Base-by-base conservation (phyloP, 2,888 invertebrate genomes). In the Melangyna quadrimaculata region DNA sequence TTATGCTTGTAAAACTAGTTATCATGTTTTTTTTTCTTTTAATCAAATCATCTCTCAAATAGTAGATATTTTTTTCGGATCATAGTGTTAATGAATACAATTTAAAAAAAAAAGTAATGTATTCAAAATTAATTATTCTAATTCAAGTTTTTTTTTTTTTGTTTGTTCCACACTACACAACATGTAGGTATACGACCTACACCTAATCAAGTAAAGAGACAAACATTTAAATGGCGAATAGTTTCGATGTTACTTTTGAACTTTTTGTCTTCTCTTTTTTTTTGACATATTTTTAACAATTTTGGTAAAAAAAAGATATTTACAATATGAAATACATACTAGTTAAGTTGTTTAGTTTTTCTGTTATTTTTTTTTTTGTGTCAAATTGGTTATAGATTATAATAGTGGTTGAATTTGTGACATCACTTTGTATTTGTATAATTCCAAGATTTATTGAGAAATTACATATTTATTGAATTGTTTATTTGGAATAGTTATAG, bases 1-100 rank as follows among this genome's bases (percentile, higher is more conserved):
- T 79, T 74, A 74, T 79, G 57, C 63, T 79, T 71, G 75, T 74
- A 70, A 79, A 71, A 74, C 83, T 79, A 71, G 79, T 83, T 83
- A 59, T 59, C 22, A 1, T 35, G 19, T 22, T 59, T 5, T 19
- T 10, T 27, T 57, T 32, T 27, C 1, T 24, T 57, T 59, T 40
- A 29, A 37, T 29, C 67, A 48, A 67, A 67, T 12, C 35, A 63
- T 61, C 40, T 61, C 40, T n/a, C 8, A 24, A 61, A 61, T 43
- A 63, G 43, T 63, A 2, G n/a, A n/a, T n/a, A n/a, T n/a, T 59
- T 37, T 59, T 22, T 57, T 35, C 22, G 6, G 9, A 24, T 8
- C 8, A 27, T 17, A 59, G 19, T n/a, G 4, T 19, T 59, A 24
- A 37, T 24, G 22, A 37, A 59, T 22, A 40, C 6, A 24, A 22